Evolutionary conservation across 2,888 invertebrate genomes (phyloP).

Genomic region (Plebejus anna): DNA sequence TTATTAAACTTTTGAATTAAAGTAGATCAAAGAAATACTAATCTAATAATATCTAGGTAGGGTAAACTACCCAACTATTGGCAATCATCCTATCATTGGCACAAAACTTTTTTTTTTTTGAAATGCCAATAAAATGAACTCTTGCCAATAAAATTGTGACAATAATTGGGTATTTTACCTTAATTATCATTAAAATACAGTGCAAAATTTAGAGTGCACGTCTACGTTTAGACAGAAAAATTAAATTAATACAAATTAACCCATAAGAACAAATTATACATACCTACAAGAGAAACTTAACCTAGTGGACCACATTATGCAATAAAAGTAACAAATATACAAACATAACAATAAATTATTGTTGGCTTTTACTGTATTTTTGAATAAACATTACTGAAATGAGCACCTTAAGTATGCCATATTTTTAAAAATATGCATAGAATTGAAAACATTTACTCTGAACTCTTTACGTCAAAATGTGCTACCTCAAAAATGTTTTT

Average conservation of each 20-base stretch:
- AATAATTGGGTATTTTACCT: background rate
- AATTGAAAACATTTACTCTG: background rate
- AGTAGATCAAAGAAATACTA: background rate
- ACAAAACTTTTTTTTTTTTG: background rate
- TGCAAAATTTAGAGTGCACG: background rate
- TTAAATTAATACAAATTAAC: background rate
- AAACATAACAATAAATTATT: slow-evolving; percentile 5
- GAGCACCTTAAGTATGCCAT: background rate
- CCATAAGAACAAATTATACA: background rate
- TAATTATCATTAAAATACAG: background rate
- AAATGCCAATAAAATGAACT: too few relatives aligned
- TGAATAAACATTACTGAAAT: background rate
- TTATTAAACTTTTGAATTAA: background rate
- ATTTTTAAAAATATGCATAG: background rate
- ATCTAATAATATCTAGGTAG: background rate
- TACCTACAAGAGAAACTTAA: background rate
- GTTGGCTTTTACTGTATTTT: background rate
- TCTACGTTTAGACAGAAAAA: background rate
- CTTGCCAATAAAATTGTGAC: too few relatives aligned
- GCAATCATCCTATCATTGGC: background rate
- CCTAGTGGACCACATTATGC: slow-evolving; percentile 16
- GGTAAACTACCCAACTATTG: background rate
- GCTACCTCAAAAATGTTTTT: background rate
- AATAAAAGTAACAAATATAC: slow-evolving; percentile 12
- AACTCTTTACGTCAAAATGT: background rate